phyloP scores from a whole-genome alignment of 2,888 invertebrate genomes.

The Plagiodera versicolora region DNA sequence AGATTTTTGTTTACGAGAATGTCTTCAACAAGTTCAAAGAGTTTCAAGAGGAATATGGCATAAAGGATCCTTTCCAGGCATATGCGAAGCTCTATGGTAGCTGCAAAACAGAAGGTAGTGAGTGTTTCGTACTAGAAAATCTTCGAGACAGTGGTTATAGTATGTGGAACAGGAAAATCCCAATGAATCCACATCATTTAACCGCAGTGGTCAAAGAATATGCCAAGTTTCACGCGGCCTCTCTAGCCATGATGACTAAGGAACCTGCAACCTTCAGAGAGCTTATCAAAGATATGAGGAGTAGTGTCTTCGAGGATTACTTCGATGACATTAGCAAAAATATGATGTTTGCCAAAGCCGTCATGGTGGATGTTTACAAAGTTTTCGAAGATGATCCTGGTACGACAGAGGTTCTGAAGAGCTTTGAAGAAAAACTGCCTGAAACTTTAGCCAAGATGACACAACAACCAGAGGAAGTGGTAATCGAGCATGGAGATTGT shows the following conservation, averaged over 20 bases:
- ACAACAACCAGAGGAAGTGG: neutral
- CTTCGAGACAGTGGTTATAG: neutral
- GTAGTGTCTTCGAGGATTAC: neutral
- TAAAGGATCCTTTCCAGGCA: constrained; percentile 10
- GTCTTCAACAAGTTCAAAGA: constrained; percentile 37
- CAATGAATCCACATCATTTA: constrained; percentile 28
- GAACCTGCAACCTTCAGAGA: constrained; percentile 23
- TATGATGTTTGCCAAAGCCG: neutral
- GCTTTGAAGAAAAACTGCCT: neutral
- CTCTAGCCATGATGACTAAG: constrained; percentile 27
- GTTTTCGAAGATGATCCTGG: neutral
- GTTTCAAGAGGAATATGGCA: constrained; percentile 33
- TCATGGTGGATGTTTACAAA: neutral
- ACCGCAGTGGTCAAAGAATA: constrained; percentile 28
- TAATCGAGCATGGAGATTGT: constrained; percentile 39
- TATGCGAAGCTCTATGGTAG: constrained; percentile 23
- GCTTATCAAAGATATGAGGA: neutral
- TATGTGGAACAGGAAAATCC: neutral
- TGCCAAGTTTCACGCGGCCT: constrained; percentile 28
- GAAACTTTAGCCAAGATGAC: neutral
- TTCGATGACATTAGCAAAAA: neutral
- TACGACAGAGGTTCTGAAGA: neutral
- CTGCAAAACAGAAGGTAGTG: constrained; percentile 16
- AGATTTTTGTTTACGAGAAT: constrained; percentile 40
- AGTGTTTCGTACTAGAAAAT: constrained; percentile 40